These are phyloP conservation scores for Paracentrotus lividus DNA, from an alignment of 53 echinoderm and acorn worm genomes.

Conservation along the genomic window DNA sequence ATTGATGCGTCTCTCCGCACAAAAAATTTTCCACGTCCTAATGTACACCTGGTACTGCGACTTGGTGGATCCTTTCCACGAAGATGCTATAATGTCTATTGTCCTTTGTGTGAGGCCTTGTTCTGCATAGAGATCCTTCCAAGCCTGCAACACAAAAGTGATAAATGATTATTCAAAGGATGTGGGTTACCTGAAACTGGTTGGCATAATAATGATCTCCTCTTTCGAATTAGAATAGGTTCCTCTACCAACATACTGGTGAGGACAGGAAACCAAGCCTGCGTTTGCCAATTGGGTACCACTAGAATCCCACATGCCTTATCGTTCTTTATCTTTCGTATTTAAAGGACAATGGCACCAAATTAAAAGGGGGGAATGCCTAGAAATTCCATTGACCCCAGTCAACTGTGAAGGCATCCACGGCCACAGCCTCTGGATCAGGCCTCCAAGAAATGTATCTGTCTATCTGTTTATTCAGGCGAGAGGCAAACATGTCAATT, in stretches of 20 bases:
- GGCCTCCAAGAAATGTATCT: neutral
- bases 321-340: neutral
- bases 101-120: constrained; percentile 68
- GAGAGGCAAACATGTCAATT: neutral
- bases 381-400: neutral
- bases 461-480: no score
- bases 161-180: constrained; percentile 60
- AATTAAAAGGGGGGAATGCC: neutral
- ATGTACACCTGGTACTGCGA: constrained; percentile 78
- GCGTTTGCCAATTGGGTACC: neutral
- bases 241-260: neutral
- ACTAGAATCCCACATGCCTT: neutral
- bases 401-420: neutral
- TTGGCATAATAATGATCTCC: no score
- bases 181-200: constrained; percentile 51
- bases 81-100: constrained; percentile 73
- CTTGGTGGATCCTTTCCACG: constrained; percentile 74
- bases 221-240: neutral
- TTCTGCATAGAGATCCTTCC: constrained; percentile 70
- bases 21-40: constrained; percentile 50
- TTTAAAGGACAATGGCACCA: no score
- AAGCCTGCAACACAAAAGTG: constrained; percentile 69
- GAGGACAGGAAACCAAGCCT: neutral
- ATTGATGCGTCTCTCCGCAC: constrained; percentile 9
- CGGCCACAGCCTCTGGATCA: neutral